phyloP scores from a whole-genome alignment of 2,113 vertebrate genomes.

The Gopherus evgoodei region DNA sequence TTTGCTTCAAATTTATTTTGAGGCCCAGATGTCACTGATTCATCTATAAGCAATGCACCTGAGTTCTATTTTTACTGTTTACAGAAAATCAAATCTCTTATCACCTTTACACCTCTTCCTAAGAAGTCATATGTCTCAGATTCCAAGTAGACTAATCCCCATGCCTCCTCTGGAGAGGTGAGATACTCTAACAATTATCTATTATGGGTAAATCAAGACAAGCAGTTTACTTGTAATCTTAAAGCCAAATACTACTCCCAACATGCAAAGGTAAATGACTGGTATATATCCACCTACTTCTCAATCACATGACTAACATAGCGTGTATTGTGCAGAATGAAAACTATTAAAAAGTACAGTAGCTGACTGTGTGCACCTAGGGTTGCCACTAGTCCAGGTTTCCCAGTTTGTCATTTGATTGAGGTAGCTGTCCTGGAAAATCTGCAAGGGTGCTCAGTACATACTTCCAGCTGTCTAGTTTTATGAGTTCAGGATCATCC shows the following conservation, averaged over 20 bases:
- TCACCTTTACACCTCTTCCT: neutral
- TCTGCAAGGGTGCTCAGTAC: neutral
- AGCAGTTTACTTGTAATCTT: neutral
- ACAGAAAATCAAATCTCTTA: neutral
- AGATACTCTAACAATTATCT: neutral
- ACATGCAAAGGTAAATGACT: neutral
- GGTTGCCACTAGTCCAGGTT: neutral
- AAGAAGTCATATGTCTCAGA: rapidly evolving
- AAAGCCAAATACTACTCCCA: neutral
- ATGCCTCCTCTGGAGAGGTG: neutral
- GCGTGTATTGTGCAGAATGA: neutral
- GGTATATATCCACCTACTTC: neutral
- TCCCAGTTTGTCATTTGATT: neutral
- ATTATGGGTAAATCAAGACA: neutral
- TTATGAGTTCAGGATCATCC: neutral
- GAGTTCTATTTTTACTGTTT: neutral
- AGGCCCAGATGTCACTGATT: neutral
- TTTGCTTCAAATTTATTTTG: neutral
- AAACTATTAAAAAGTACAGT: neutral
- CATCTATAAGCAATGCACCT: neutral
- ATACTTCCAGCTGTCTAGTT: neutral
- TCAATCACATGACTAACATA: neutral
- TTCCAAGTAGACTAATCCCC: neutral
- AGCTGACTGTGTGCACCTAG: neutral
- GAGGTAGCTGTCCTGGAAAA: neutral